phyloP scores from a whole-genome alignment of 2,797 vertebrate genomes.

The Centroberyx gerrardi region DNA sequence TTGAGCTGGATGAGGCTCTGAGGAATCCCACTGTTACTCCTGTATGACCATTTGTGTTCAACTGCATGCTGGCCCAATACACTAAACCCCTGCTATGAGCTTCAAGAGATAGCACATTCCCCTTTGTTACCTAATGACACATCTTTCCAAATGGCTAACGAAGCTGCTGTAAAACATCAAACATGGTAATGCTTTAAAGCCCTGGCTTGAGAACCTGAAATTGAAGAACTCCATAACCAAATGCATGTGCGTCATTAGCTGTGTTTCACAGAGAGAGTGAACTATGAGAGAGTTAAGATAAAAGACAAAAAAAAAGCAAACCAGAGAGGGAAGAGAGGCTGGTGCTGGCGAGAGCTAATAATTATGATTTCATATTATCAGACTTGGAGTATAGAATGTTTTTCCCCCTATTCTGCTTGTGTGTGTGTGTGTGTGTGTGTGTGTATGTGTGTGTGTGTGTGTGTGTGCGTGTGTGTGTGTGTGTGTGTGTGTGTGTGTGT shows the following conservation, averaged over 20 bases:
- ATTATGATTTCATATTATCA: conserved; percentile 52
- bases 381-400: neutral
- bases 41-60: too few species aligned
- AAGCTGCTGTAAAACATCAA: too few species aligned
- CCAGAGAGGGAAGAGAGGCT: conserved; percentile 1
- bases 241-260: neutral
- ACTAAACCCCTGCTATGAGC: neutral
- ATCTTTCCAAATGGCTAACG: neutral
- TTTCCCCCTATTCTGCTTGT: conserved; percentile 8
- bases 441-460: neutral
- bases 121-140: neutral
- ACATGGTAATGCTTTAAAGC: neutral
- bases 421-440: neutral
- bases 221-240: conserved; percentile 4
- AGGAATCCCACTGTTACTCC: too few species aligned
- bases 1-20: too few species aligned
- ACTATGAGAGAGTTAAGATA: neutral
- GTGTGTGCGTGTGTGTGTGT: neutral
- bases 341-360: conserved; percentile 25
- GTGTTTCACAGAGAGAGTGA: conserved; percentile 9
- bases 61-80: neutral
- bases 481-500: neutral
- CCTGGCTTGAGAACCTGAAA: conserved; percentile 1
- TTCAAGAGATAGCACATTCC: neutral
- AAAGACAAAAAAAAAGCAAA: conserved; percentile 37